phyloP scores from a whole-genome alignment of 1,140 invertebrate genomes.

The Mercenaria mercenaria region DNA sequence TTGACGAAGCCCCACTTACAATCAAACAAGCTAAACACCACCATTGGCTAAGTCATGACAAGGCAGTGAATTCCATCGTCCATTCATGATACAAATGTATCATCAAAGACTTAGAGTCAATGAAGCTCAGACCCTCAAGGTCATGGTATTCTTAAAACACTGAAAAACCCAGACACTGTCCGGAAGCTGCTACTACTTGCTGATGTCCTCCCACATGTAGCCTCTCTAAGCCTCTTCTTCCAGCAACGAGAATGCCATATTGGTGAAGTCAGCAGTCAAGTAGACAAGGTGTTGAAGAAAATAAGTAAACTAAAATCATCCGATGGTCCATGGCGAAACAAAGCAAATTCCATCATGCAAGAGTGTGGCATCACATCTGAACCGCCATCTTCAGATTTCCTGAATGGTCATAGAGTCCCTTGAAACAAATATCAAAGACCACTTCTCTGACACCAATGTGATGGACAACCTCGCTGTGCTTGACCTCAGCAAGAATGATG shows the following conservation, averaged over 20 bases:
- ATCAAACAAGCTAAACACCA: slow-evolving; percentile 33
- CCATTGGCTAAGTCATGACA: slow-evolving; percentile 55
- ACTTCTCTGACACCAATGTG: slow-evolving; percentile 46
- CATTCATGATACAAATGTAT: slow-evolving; percentile 21
- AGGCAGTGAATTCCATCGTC: slow-evolving; percentile 38
- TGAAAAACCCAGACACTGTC: slow-evolving; percentile 39
- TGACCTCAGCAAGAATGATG: slow-evolving; percentile 15
- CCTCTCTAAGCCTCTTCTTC: slow-evolving; percentile 42
- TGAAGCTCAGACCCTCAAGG: slow-evolving; percentile 21
- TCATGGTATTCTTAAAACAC: slow-evolving; percentile 44
- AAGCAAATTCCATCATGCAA: too few relatives aligned
- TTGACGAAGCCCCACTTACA: slow-evolving; percentile 27
- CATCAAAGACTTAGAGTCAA: slow-evolving; percentile 43
- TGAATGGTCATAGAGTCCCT: too few relatives aligned
- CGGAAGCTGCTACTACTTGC: slow-evolving; percentile 26
- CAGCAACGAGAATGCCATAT: slow-evolving; percentile 40
- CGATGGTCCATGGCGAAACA: slow-evolving; percentile 41
- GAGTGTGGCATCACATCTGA: too few relatives aligned
- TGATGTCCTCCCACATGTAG: slow-evolving; percentile 57
- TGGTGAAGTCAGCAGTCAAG: neutral
- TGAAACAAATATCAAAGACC: slow-evolving; percentile 8
- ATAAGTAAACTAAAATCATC: neutral
- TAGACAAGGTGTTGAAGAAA: neutral
- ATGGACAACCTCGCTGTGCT: slow-evolving; percentile 35
- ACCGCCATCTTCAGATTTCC: too few relatives aligned